Base-by-base conservation (phyloP, 2,888 invertebrate genomes). In the Zonitis immaculata region DNA sequence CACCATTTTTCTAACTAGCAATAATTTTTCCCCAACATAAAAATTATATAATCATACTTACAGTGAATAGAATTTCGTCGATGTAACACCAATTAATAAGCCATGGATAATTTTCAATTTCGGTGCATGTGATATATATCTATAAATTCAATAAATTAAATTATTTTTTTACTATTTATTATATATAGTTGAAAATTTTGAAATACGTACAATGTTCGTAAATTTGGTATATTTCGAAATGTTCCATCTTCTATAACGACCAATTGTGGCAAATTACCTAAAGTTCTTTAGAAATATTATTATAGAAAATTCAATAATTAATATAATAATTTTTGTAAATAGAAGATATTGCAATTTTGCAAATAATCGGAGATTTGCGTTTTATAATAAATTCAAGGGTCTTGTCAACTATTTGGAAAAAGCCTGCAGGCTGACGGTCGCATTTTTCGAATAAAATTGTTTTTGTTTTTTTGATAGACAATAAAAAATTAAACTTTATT, bases 111-210 rank as follows among this genome's bases (percentile, higher is more conserved):
- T 77, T 52, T 78, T 82, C 48, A 87, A 72, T 63, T 80, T 77
- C 8, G 87, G 86, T 1, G 85, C 85, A 71, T 86, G 81, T 1
- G 85, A 81, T 69, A 87, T 86, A 63, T 85, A 86, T 64, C 87
- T 87, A 75, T 9, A 78, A 78, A 49, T 54, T 5, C 3, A 58
- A 49, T 44, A 28, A 44, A 43, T 12, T 25, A 44, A 12, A 42
- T 48, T 9, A 46, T 22, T n/a, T n/a, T n/a, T n/a, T n/a, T n/a
- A n/a, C n/a, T n/a, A n/a, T n/a, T n/a, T n/a, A n/a, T n/a, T n/a
- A n/a, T n/a, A n/a, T n/a, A n/a, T n/a, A n/a, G n/a, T n/a, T n/a
- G n/a, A n/a, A n/a, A 25, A 22, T 30, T 47, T 39, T 32, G 3
- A 3, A 49, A 39, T 57, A 72, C 75, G 73, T 66, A 77, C 76